Conservation (phyloP, 2,113 vertebrate genomes). For the Pseudonaja textilis region DNA sequence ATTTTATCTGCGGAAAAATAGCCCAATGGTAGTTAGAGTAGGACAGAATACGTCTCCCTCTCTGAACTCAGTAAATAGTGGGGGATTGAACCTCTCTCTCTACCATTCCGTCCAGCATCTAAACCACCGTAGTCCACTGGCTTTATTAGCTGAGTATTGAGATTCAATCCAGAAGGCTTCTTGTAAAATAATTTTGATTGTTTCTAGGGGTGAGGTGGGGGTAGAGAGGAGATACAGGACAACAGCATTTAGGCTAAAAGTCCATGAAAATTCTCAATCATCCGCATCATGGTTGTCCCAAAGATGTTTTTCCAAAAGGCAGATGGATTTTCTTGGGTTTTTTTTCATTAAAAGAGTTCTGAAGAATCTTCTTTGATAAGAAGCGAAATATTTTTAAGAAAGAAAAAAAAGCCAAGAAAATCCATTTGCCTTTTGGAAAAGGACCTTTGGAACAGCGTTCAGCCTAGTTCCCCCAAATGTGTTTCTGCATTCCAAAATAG, state of each 20-base stretch:
- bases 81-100: neutral
- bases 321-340: no score
- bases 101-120: neutral
- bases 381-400: neutral
- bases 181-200: neutral
- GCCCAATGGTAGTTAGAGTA: neutral
- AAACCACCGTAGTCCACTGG: neutral
- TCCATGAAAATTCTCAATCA: no score
- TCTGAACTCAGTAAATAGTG: neutral
- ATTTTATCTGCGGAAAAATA: neutral
- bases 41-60: neutral
- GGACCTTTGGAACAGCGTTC: neutral
- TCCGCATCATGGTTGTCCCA: no score
- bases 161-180: neutral
- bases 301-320: no score
- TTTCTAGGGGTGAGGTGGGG: neutral
- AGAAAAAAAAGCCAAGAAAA: neutral
- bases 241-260: no score
- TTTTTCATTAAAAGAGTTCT: neutral
- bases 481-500: neutral
- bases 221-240: no score
- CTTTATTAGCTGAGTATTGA: neutral
- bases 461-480: no score
- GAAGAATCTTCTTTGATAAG: neutral
- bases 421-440: neutral